Percentiles rank a stretch among this genome's conserved stretches.
Conservation (phyloP, 2,113 vertebrate genomes). For the Lichenostomus cassidix region DNA sequence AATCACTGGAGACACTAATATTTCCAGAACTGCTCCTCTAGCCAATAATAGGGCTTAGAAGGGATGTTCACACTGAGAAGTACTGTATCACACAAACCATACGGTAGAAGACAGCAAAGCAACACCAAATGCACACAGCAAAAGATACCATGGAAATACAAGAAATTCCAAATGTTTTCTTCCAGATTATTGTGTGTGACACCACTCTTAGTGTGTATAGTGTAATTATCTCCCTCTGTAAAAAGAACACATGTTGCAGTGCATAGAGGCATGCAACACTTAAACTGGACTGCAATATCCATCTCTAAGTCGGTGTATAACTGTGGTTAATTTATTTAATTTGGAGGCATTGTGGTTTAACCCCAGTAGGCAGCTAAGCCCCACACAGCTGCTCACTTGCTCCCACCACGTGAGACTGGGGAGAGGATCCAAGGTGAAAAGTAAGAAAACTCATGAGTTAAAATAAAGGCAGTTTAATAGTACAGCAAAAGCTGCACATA, state of each 20-base stretch:
- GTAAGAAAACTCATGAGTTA: background rate
- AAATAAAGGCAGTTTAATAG: background rate
- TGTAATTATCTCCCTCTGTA: background rate
- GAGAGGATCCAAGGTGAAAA: background rate
- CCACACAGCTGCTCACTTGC: fast-evolving
- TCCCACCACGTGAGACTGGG: fast-evolving
- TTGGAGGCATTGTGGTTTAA: background rate
- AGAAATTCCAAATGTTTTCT: background rate
- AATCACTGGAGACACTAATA: background rate
- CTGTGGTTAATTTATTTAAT: background rate
- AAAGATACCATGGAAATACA: background rate
- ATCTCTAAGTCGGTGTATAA: background rate
- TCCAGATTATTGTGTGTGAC: background rate
- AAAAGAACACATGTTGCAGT: background rate
- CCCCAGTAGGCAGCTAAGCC: background rate
- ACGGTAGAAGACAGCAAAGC: background rate
- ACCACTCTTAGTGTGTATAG: background rate
- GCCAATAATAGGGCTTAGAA: background rate
- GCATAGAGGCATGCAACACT: background rate
- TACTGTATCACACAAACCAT: background rate
- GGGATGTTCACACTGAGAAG: background rate
- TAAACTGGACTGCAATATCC: background rate
- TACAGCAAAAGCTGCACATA: background rate
- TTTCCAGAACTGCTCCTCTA: background rate
- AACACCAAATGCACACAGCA: background rate